phyloP scores from a whole-genome alignment of 2,113 vertebrate species.

The Lampris megalopsis region DNA sequence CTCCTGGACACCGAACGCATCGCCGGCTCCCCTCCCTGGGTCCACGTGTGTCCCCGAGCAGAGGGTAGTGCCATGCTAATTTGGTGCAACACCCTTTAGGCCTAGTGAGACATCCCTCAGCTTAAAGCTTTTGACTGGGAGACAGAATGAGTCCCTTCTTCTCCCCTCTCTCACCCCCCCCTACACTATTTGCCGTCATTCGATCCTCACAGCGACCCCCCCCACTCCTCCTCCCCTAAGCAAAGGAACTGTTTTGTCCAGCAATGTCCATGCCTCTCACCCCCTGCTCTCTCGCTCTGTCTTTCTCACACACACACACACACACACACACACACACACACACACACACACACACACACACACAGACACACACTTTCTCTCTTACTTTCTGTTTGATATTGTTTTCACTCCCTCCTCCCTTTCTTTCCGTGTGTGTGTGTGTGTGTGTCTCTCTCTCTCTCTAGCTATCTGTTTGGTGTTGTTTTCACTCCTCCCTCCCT shows the following conservation, averaged over 20 bases:
- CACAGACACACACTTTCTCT: no score
- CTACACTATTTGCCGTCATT: constrained; percentile 58
- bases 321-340: no score
- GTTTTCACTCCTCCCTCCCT: constrained; percentile 50
- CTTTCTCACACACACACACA: no score
- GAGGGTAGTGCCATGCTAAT: constrained; percentile 2
- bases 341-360: no score
- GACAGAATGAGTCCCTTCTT: constrained; percentile 18
- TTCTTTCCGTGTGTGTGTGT: no score
- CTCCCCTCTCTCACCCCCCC: constrained; percentile 37
- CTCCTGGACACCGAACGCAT: constrained; percentile 56
- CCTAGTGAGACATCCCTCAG: constrained; percentile 31
- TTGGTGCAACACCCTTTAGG: constrained; percentile 20
- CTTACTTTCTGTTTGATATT: no score
- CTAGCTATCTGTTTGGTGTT: constrained; percentile 61
- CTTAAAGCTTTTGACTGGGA: neutral
- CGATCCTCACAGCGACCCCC: constrained; percentile 42
- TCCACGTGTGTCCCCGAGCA: neutral
- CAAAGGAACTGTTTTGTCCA: constrained; percentile 41
- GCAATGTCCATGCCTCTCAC: constrained; percentile 16
- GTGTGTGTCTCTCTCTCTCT: constrained; percentile 23
- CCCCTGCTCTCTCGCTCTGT: neutral
- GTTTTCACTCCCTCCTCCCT: no score
- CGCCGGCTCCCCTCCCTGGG: neutral
- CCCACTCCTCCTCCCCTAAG: constrained; percentile 20